These are phyloP conservation scores for Leptinotarsa juncta DNA, from an alignment of 2,888 invertebrate genomes.

Conservation along the genomic window DNA sequence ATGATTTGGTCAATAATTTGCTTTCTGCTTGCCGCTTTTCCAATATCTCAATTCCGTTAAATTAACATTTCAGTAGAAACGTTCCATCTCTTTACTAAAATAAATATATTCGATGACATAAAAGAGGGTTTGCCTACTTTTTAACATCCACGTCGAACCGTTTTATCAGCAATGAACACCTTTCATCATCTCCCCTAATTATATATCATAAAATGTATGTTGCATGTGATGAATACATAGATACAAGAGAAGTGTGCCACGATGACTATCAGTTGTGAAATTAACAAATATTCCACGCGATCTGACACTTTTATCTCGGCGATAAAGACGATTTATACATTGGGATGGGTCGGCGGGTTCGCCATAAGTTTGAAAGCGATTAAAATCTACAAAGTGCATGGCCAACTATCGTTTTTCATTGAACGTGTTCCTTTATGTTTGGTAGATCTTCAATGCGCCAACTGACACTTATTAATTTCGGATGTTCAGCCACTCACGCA, in stretches of 20 bases:
- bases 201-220: slow-evolving; percentile 14
- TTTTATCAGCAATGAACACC: slow-evolving; percentile 6
- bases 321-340: slow-evolving; percentile 9
- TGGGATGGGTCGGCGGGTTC: slow-evolving; percentile 11
- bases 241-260: slow-evolving; percentile 20
- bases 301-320: slow-evolving; percentile 13
- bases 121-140: no score
- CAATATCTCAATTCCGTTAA: no score
- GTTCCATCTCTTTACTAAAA: no score
- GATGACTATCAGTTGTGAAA: slow-evolving; percentile 16
- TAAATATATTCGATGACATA: no score
- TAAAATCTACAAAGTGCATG: background rate
- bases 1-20: no score
- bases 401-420: background rate
- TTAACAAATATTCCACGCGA: slow-evolving; percentile 4
- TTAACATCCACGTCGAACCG: background rate
- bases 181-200: slow-evolving; percentile 17
- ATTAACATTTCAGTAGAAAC: no score
- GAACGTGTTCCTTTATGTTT: background rate
- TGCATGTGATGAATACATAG: slow-evolving; percentile 14
- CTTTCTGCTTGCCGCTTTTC: no score
- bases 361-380: slow-evolving; percentile 11
- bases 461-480: background rate
- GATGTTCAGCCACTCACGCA: no score
- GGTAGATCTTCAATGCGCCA: background rate